Evolutionary conservation across 2,888 invertebrate genomes (phyloP).

Genomic region (Labia minor): DNA sequence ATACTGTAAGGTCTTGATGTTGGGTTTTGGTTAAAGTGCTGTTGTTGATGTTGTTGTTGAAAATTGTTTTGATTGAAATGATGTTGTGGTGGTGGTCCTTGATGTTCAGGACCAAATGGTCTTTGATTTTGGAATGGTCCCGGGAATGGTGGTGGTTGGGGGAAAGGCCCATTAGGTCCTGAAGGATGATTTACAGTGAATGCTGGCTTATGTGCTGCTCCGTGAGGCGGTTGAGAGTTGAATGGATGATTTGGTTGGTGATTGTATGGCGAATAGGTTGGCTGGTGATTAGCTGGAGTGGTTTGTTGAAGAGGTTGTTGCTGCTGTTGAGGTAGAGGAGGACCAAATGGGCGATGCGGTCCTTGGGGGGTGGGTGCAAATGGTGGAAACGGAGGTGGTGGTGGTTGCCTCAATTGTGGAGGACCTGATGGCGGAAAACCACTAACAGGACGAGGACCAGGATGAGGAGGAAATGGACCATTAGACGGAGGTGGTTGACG

Average conservation of each 20-base stretch:
- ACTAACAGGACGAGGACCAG: slow-evolving; percentile 28
- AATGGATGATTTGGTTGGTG: slow-evolving; percentile 20
- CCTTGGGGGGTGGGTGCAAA: slow-evolving; percentile 36
- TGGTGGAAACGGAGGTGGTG: slow-evolving; percentile 29
- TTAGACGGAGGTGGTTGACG: slow-evolving; percentile 28
- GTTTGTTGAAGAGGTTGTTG: slow-evolving; percentile 20
- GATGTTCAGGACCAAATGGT: slow-evolving; percentile 17
- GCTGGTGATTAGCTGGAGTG: slow-evolving; percentile 21
- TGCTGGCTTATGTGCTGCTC: slow-evolving; percentile 3
- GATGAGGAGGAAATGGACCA: background rate
- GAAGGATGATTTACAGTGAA: background rate
- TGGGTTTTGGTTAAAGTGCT: slow-evolving; percentile 18
- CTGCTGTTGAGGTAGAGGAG: slow-evolving; percentile 30
- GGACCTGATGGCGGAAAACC: slow-evolving; percentile 29
- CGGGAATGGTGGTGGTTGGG: slow-evolving; percentile 28
- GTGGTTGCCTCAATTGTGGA: slow-evolving; percentile 30
- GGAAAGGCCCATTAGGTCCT: slow-evolving; percentile 13
- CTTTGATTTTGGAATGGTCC: slow-evolving; percentile 23
- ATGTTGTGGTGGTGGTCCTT: slow-evolving; percentile 21
- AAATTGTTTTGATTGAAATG: slow-evolving; percentile 26
- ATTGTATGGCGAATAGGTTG: slow-evolving; percentile 19
- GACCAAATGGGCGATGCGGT: slow-evolving; percentile 38
- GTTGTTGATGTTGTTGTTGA: slow-evolving; percentile 25
- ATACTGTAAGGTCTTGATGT: slow-evolving; percentile 19
- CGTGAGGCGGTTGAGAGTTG: slow-evolving; percentile 23